Evolutionary conservation across 2,888 invertebrate species (phyloP).

Genomic region (Buathra laborator): DNA sequence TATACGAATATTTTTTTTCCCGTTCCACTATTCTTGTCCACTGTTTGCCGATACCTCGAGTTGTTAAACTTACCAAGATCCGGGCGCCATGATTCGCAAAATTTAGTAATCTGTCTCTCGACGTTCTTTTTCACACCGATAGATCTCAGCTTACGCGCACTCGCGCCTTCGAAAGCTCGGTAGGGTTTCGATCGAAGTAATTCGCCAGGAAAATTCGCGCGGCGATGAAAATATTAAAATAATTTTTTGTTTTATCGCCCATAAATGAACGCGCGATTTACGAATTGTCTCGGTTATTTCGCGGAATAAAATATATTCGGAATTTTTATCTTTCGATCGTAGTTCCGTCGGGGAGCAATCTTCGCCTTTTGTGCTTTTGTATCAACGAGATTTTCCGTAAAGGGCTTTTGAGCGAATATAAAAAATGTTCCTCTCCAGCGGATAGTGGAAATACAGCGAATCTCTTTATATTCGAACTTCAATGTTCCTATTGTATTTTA

Average conservation of each 20-base stretch:
- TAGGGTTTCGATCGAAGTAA: neutral
- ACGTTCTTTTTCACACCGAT: neutral
- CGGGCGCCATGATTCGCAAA: slow-evolving; percentile 51
- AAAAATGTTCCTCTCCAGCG: neutral
- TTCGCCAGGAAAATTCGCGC: too few species aligned
- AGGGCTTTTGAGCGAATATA: neutral
- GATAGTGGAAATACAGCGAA: neutral
- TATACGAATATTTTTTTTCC: neutral
- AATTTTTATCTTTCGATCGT: neutral
- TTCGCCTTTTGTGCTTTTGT: neutral
- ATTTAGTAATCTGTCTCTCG: neutral
- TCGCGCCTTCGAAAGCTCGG: neutral
- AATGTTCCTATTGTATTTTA: neutral
- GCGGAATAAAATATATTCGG: neutral
- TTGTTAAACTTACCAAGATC: slow-evolving; percentile 57
- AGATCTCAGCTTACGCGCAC: neutral
- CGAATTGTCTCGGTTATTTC: neutral
- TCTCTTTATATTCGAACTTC: neutral
- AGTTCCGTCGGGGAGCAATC: neutral
- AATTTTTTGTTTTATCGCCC: neutral
- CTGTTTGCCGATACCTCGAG: neutral
- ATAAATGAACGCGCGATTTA: neutral
- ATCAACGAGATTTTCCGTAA: slow-evolving; percentile 14
- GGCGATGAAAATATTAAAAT: neutral
- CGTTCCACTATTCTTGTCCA: neutral